phyloP scores from a whole-genome alignment of 1,140 invertebrate species.

The Sinella curviseta region DNA sequence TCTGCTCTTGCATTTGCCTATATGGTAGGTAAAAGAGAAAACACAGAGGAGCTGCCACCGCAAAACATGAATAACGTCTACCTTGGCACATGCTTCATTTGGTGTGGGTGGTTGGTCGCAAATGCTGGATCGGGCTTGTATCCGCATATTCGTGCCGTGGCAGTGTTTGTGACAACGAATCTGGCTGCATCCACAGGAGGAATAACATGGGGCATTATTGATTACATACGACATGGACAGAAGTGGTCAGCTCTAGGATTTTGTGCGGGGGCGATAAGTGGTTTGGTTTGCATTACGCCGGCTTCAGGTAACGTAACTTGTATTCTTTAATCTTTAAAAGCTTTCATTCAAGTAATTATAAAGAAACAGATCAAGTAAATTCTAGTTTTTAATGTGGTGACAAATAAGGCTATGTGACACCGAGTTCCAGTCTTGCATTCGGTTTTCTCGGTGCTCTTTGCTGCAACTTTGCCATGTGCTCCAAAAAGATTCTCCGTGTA shows the following conservation, averaged over 20 bases:
- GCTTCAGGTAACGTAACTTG: constrained; percentile 27
- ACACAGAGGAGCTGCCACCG: not conserved
- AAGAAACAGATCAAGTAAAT: not conserved
- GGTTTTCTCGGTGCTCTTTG: constrained; percentile 38
- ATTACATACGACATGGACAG: constrained; percentile 32
- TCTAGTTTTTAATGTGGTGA: not conserved
- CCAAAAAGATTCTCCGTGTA: constrained; percentile 32
- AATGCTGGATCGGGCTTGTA: constrained; percentile 34
- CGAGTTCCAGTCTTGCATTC: constrained; percentile 38
- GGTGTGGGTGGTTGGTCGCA: constrained; percentile 28
- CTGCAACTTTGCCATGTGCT: constrained; percentile 39
- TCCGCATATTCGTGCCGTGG: constrained; percentile 38
- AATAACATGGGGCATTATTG: constrained; percentile 40
- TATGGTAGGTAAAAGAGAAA: constrained; percentile 15
- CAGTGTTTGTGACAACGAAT: constrained; percentile 44
- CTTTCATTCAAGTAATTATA: not conserved
- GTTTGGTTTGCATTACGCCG: constrained; percentile 42
- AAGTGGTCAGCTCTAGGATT: constrained; percentile 46
- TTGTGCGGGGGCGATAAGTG: constrained; percentile 43
- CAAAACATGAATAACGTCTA: constrained; percentile 28
- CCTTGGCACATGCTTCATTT: constrained; percentile 22
- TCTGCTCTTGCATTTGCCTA: constrained; percentile 27
- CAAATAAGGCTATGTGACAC: constrained; percentile 35
- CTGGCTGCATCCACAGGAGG: constrained; percentile 41
- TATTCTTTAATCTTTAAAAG: not conserved